Percentiles rank a stretch among this genome's conserved stretches.
These are phyloP conservation scores for Jordanella pulchra DNA, from an alignment of 2,797 vertebrate species.

Conservation along the genomic window DNA sequence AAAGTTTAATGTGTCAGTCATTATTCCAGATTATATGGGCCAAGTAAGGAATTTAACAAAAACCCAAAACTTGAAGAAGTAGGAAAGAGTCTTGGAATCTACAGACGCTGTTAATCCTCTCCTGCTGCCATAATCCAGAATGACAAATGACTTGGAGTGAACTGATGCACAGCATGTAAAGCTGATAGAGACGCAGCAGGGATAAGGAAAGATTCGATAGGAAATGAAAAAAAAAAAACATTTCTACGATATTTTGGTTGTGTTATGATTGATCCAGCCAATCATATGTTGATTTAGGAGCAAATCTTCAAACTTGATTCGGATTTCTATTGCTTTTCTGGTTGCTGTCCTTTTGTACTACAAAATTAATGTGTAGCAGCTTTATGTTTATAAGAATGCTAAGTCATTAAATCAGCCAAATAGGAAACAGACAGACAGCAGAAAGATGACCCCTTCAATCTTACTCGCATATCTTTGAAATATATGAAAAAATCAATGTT, in stretches of 20 bases:
- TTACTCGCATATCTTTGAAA: neutral
- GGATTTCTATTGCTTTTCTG: neutral
- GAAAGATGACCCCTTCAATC: neutral
- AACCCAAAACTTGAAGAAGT: neutral
- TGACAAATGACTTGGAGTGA: conserved; percentile 4
- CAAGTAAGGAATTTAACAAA: neutral
- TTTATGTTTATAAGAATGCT: neutral
- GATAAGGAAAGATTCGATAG: neutral
- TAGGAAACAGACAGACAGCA: neutral
- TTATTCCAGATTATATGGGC: neutral
- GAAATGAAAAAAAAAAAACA: neutral
- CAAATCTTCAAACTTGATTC: neutral
- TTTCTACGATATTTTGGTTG: neutral
- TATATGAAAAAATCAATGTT: neutral
- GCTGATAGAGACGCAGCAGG: neutral
- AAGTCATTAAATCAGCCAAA: neutral
- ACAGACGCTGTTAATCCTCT: neutral
- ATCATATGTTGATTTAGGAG: neutral
- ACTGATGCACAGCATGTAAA: neutral
- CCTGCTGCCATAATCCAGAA: neutral
- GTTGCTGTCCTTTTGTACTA: neutral
- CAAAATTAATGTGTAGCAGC: neutral
- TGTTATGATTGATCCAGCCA: neutral
- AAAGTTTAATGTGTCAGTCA: neutral
- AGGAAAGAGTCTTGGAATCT: neutral